phyloP scores from a whole-genome alignment of 1,140 invertebrate species.

The Sipha flava region DNA sequence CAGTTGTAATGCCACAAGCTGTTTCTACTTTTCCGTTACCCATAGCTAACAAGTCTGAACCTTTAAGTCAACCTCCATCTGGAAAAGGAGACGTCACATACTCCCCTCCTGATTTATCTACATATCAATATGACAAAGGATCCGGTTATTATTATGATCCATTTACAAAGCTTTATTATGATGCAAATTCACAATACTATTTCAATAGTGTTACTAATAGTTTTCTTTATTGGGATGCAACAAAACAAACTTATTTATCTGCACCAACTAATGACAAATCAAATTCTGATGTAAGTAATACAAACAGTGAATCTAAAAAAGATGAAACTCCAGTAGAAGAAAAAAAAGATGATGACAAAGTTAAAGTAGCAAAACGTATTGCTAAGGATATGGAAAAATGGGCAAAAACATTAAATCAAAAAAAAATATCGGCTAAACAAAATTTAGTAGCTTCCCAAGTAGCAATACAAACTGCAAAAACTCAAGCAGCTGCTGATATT shows the following conservation, averaged over 20 bases:
- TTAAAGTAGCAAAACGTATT: constrained; percentile 95
- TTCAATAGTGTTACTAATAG: constrained; percentile 81
- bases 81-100: constrained; percentile 47
- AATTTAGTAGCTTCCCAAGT: constrained; percentile 52
- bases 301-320: constrained; percentile 36
- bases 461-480: constrained; percentile 38
- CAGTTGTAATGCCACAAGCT: background rate
- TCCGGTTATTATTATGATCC: constrained; percentile 97
- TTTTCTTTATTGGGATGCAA: constrained; percentile 92
- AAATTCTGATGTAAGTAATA: constrained; percentile 24
- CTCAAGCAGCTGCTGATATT: constrained; percentile 72
- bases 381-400: constrained; percentile 94
- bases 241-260: constrained; percentile 68
- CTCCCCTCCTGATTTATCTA: constrained; percentile 72
- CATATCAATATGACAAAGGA: constrained; percentile 87
- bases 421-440: constrained; percentile 76
- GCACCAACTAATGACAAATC: constrained; percentile 50
- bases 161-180: constrained; percentile 86
- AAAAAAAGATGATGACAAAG: constrained; percentile 55
- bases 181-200: constrained; percentile 88
- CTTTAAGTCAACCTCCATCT: constrained; percentile 41
- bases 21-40: constrained; percentile 33
- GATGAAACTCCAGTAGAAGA: constrained; percentile 42
- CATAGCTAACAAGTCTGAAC: constrained; percentile 41
- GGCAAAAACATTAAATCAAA: constrained; percentile 95